These are phyloP conservation scores for Zootermopsis nevadensis DNA, from an alignment of 2,888 invertebrate species.

Conservation along the genomic window DNA sequence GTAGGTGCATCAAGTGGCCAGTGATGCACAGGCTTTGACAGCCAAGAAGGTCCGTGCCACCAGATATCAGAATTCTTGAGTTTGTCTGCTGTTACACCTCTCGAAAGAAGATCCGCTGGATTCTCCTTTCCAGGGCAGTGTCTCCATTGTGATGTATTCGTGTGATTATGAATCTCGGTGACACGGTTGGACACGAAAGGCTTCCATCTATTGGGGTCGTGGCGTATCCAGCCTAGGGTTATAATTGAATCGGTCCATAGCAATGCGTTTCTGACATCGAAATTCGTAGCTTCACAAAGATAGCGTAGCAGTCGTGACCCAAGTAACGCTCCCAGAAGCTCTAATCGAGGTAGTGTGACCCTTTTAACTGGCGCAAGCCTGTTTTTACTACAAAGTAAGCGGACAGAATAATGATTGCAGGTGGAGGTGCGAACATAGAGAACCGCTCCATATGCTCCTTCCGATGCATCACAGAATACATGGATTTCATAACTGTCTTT, in stretches of 20 bases:
- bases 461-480: constrained; percentile 31
- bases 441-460: constrained; percentile 26
- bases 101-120: not conserved
- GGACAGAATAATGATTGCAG: not conserved
- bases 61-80: not conserved
- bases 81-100: not conserved
- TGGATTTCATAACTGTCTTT: not conserved
- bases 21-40: not conserved
- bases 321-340: too few species aligned
- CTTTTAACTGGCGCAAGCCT: constrained; percentile 17
- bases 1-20: not conserved
- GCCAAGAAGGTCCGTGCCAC: constrained; percentile 51
- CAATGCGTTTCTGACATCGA: not conserved
- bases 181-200: constrained; percentile 4
- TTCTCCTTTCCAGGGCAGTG: constrained; percentile 3
- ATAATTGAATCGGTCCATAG: constrained; percentile 4
- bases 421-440: not conserved
- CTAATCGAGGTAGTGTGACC: constrained; percentile 22
- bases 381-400: constrained; percentile 1
- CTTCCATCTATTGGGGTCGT: constrained; percentile 9
- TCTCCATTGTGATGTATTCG: not conserved
- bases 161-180: not conserved
- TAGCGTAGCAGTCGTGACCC: constrained; percentile 9
- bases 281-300: not conserved
- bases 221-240: constrained; percentile 20